Evolutionary conservation across 2,797 vertebrate species (phyloP).

Genomic region (Chrosomus eos): DNA sequence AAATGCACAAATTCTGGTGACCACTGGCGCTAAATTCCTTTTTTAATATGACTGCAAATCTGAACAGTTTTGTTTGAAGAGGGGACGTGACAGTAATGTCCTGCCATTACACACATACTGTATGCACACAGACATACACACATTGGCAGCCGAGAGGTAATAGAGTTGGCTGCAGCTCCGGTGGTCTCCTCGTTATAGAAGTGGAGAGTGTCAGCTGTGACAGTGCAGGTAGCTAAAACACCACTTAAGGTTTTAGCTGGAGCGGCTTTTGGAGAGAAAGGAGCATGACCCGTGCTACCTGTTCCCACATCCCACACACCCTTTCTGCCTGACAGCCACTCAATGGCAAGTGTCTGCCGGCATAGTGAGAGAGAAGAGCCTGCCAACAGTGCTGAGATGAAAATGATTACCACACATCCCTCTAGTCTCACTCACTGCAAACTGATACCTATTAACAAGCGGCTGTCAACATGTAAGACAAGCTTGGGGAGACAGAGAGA

Average conservation of each 20-base stretch:
- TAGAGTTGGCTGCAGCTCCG: conserved; percentile 76
- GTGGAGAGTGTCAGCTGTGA: conserved; percentile 77
- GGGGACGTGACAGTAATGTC: conserved; percentile 35
- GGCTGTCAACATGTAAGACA: conserved; percentile 80
- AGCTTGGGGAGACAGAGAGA: conserved; percentile 65
- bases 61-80: conserved; percentile 22
- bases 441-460: conserved; percentile 80
- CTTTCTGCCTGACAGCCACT: conserved; percentile 81
- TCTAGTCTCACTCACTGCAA: conserved; percentile 75
- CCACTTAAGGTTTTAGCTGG: conserved; percentile 84
- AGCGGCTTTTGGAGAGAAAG: conserved; percentile 78
- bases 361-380: conserved; percentile 73
- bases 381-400: conserved; percentile 73
- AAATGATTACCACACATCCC: conserved; percentile 84
- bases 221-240: conserved; percentile 83
- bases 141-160: conserved; percentile 73
- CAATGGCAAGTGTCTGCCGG: conserved; percentile 81
- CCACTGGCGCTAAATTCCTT: background rate
- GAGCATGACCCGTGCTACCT: conserved; percentile 76
- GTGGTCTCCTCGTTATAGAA: conserved; percentile 81
- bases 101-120: conserved; percentile 42
- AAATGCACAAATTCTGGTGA: background rate
- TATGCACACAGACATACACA: conserved; percentile 37
- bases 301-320: conserved; percentile 78
- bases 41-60: background rate